Base-by-base conservation (phyloP, 1,140 invertebrate species). In the Stegodyphus dumicola region DNA sequence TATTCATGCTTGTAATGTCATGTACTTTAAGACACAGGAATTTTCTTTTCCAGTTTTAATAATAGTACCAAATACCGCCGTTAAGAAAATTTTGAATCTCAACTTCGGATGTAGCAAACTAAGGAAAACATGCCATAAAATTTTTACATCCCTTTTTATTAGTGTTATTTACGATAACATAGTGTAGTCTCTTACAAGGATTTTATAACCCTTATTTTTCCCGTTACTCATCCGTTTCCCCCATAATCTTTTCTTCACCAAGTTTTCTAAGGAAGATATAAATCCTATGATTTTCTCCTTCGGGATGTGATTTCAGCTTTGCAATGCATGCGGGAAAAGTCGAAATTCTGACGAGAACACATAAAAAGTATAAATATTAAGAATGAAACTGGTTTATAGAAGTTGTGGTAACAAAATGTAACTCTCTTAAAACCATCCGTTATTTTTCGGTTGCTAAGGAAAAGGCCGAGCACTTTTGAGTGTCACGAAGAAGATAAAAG, bases 121-220 rank as follows among this genome's bases (percentile, higher is more conserved):
- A 33, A 3, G 18, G 77, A 52, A 78, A 53, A 78, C 54, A 78
- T 78, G 69, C 53, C 77, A 65, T 78, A 78, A 78, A 75, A 78
- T 10, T 17, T 78, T 78, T 69, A 78, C 56, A 33, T 52, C 64
- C 18, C n/a, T 33, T 77, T 78, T 78, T 78, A 69, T 78, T 33
- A 65, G 13, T 49, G 69, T 69, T 53, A 78, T 78, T 78, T 78
- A 69, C 65, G 77, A 69, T 54, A 49, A 53, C 7, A 52, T 7
- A 48, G 33, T 53, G 10, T 17, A 53, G 6, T 33, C 33, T 33
- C 1, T 33, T 11, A n/a, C 33, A 78, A 33, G 13, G 48, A 49
- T 77, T 67, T 66, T 78, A 53, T 69, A 48, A 9, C n/a, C 49
- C 3, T 13, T n/a, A 65, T 78, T 78, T 71, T 49, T 71, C 18